phyloP scores from a whole-genome alignment of 2,113 vertebrate species.

The Polyodon spathula region DNA sequence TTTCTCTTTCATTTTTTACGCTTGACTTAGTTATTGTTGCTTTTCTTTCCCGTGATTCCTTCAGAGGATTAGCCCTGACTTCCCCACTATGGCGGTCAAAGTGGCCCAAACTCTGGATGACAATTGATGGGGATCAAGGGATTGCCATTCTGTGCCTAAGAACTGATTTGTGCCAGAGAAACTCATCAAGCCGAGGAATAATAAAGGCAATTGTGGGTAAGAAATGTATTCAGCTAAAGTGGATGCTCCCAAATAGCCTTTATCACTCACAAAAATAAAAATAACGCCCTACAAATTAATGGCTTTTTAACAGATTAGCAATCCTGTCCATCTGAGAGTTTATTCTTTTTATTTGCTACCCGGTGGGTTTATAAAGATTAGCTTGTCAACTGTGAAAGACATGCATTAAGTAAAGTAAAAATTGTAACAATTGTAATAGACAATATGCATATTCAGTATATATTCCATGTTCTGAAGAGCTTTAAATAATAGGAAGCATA shows the following conservation, averaged over 20 bases:
- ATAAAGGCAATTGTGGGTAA: constrained; percentile 65
- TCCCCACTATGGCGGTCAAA: constrained; percentile 92
- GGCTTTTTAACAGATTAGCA: constrained; percentile 73
- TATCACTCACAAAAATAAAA: constrained; percentile 20
- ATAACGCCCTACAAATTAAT: constrained; percentile 72
- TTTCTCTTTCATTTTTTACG: constrained; percentile 99
- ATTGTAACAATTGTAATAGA: too few relatives aligned
- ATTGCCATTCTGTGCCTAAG: constrained; percentile 81
- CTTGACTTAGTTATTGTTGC: constrained; percentile 99
- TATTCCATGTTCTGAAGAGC: too few relatives aligned
- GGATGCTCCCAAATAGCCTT: constrained; percentile 61
- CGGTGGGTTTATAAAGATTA: background rate
- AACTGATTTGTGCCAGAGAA: constrained; percentile 75
- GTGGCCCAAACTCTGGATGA: constrained; percentile 89
- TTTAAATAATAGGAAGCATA: too few relatives aligned
- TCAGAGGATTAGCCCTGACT: constrained; percentile 99
- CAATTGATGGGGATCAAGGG: constrained; percentile 96
- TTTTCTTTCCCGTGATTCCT: constrained; percentile 97
- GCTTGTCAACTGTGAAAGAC: too few relatives aligned
- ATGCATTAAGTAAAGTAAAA: too few relatives aligned
- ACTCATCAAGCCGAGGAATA: constrained; percentile 77
- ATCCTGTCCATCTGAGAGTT: constrained; percentile 27
- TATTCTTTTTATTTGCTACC: constrained; percentile 1
- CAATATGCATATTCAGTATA: too few relatives aligned
- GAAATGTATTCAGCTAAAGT: constrained; percentile 64